A percentile compares a stretch with the other conserved stretches of the same genome.
Conservation (phyloP, 2,797 vertebrate genomes). For the Lycodopsis pacificus region DNA sequence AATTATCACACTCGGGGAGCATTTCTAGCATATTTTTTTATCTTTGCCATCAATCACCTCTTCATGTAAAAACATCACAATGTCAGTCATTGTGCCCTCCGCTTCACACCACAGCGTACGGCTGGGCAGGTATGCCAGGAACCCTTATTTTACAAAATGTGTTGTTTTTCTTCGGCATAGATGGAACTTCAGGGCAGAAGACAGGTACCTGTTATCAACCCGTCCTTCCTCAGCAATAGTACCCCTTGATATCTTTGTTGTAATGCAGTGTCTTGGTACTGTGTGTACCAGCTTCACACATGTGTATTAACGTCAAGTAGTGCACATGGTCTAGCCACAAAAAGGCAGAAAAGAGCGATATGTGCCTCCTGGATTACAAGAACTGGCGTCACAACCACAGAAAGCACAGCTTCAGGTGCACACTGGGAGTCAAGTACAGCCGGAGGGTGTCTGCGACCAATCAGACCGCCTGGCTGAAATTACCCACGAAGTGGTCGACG, state of each 20-base stretch:
- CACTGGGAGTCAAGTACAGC: conserved; percentile 49
- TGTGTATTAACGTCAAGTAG: background rate
- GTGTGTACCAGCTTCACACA: conserved; percentile 6
- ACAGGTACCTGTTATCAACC: background rate
- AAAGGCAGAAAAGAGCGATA: conserved; percentile 21
- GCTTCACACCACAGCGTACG: conserved; percentile 11
- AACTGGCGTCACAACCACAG: conserved; percentile 23
- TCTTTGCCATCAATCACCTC: background rate
- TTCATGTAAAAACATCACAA: conserved; percentile 2
- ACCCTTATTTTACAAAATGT: background rate
- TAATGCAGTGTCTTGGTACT: background rate
- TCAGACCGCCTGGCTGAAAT: conserved; percentile 54
- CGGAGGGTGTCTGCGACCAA: conserved; percentile 55
- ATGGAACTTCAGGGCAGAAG: background rate
- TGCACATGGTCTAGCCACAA: background rate
- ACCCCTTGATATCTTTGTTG: background rate
- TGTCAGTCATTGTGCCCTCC: background rate
- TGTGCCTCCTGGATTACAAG: conserved; percentile 56
- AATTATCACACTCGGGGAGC: conserved; percentile 8
- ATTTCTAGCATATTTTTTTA: background rate
- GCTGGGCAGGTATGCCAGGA: background rate
- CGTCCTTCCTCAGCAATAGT: too few relatives aligned
- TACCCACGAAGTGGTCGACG: conserved; percentile 48
- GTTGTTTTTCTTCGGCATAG: background rate
- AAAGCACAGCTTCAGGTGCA: conserved; percentile 49